Evolutionary conservation across 2,113 vertebrate genomes (phyloP).

Genomic region (Brachyistius frenatus): DNA sequence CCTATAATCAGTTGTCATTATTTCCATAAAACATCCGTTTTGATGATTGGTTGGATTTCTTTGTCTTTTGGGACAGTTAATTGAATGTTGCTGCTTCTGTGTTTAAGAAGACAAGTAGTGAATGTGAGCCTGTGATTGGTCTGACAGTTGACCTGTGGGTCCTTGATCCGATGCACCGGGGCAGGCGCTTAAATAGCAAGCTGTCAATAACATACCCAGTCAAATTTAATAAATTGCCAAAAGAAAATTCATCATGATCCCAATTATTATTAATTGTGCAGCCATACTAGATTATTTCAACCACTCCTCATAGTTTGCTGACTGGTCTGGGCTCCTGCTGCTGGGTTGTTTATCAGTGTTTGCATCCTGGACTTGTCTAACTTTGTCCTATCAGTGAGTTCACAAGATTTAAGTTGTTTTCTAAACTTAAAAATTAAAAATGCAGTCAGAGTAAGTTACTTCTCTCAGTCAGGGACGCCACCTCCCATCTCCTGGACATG

Average conservation of each 20-base stretch:
- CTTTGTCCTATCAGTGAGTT: background rate
- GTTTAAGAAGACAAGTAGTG: background rate
- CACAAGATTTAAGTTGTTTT: background rate
- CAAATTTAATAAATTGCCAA: background rate
- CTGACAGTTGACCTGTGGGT: constrained; percentile 25
- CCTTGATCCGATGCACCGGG: background rate
- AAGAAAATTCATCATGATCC: constrained; percentile 3
- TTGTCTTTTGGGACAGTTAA: background rate
- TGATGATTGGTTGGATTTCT: background rate
- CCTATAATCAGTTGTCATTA: too few species aligned
- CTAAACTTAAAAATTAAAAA: background rate
- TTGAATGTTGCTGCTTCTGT: background rate
- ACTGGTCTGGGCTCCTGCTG: background rate
- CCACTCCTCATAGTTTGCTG: too few species aligned
- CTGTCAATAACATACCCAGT: too few species aligned
- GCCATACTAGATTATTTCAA: background rate
- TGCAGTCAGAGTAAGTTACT: background rate
- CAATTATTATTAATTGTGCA: background rate
- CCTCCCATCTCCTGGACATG: constrained; percentile 2
- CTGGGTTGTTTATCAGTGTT: background rate
- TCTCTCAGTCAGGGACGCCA: background rate
- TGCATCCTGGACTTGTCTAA: background rate
- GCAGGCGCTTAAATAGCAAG: background rate
- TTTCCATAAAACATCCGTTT: too few species aligned
- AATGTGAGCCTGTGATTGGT: constrained; percentile 32